A percentile compares a stretch with the other conserved stretches of the same genome.
phyloP scores from a whole-genome alignment of 2,888 invertebrate genomes.

The Caenorhabditis sp. region DNA sequence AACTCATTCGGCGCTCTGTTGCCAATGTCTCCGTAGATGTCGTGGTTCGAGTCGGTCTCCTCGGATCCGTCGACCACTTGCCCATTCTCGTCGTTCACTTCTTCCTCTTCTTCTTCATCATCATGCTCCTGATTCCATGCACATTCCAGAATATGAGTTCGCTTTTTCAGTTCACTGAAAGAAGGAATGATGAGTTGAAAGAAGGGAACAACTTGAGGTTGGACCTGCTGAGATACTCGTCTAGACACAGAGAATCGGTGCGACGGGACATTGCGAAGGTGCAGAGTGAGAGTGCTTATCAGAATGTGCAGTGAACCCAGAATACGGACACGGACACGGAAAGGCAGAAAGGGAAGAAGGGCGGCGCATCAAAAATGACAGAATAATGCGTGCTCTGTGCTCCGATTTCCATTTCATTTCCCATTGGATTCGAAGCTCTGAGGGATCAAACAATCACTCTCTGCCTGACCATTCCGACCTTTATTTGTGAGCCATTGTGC shows the following conservation, averaged over 20 bases:
- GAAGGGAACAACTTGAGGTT: neutral
- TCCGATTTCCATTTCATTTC: constrained; percentile 5
- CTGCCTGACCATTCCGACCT: neutral
- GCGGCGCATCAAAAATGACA: constrained; percentile 32
- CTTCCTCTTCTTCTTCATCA: constrained; percentile 63
- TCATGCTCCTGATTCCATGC: constrained; percentile 67
- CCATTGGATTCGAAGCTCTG: too few relatives aligned
- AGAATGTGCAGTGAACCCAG: constrained; percentile 9
- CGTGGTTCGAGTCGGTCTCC: constrained; percentile 28
- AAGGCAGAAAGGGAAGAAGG: constrained; percentile 9
- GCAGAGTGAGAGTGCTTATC: constrained; percentile 45
- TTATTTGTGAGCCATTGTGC: neutral
- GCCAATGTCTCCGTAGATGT: constrained; percentile 63
- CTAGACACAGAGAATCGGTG: constrained; percentile 55
- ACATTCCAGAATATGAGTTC: constrained; percentile 75
- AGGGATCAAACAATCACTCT: constrained; percentile 15
- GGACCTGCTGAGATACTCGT: constrained; percentile 61
- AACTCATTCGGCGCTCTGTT: constrained; percentile 73
- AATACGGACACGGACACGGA: constrained; percentile 35
- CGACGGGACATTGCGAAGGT: constrained; percentile 40
- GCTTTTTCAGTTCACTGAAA: constrained; percentile 70
- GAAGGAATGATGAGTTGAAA: neutral
- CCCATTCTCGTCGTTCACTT: constrained; percentile 7
- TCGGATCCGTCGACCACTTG: constrained; percentile 20
- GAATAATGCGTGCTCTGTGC: constrained; percentile 24